Conservation (phyloP, 1,140 invertebrate genomes). For the Papilio machaon region DNA sequence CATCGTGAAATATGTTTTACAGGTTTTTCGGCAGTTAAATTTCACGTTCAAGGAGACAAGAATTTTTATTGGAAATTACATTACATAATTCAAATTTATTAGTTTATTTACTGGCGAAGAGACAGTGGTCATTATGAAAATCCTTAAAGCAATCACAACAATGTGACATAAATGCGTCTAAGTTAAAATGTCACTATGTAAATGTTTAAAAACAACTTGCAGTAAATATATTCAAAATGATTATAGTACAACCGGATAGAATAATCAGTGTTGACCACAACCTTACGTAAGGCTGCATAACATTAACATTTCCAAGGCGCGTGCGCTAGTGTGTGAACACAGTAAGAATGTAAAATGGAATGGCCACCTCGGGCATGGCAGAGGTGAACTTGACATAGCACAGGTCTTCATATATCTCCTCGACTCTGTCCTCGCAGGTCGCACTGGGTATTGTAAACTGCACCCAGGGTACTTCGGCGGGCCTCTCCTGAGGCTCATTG, state of each 20-base stretch:
- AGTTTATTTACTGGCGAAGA: too few relatives aligned
- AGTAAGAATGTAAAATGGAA: constrained; percentile 23
- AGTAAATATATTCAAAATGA: constrained; percentile 23
- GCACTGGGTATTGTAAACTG: constrained; percentile 85
- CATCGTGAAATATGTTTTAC: too few relatives aligned
- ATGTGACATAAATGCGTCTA: too few relatives aligned
- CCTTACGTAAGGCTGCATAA: constrained; percentile 28
- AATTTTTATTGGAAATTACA: too few relatives aligned
- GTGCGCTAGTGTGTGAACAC: constrained; percentile 34
- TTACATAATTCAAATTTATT: too few relatives aligned
- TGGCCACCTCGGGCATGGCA: constrained; percentile 84
- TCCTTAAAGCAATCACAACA: too few relatives aligned
- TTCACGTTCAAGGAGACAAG: too few relatives aligned
- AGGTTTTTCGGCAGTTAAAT: too few relatives aligned
- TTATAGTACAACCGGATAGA: constrained; percentile 25
- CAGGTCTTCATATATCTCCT: constrained; percentile 93
- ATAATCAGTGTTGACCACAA: constrained; percentile 31
- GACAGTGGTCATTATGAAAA: too few relatives aligned
- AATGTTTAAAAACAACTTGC: neutral
- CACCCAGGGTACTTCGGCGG: constrained; percentile 82
- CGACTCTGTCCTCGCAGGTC: constrained; percentile 85
- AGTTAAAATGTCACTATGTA: neutral
- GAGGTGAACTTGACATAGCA: constrained; percentile 92
- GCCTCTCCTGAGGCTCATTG: constrained; percentile 48
- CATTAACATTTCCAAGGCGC: constrained; percentile 34